Evolutionary conservation across 1,140 invertebrate species (phyloP), one percentile per base, ranked within the genome.

Genomic region (Leptinotarsa undecemlineata): DNA sequence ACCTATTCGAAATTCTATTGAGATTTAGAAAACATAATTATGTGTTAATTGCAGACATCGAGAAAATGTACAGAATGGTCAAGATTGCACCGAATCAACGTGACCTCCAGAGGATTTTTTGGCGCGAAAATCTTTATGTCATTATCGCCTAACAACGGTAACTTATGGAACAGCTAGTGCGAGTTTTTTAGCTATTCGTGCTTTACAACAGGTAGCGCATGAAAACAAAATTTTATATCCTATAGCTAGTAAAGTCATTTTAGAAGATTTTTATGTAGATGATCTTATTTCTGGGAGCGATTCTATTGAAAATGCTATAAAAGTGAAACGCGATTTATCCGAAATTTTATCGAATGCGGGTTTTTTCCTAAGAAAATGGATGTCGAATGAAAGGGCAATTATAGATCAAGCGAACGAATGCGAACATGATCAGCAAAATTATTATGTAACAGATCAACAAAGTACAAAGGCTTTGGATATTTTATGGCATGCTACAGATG

Each of bases 181-280:
- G 17, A 79, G 84, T 0, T 87, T 79, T 77, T 74, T 84, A 48
- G 82, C 85, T 3, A 85, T 78, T 11, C 71, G 83, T 48, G 79
- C 74, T 67, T 73, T 79, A 42, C 68, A 69, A 82, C n/a, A 77
- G 82, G 21, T 82, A 82, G 80, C 72, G 82, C 3, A 81, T 78
- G 2, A 72, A 23, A 61, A 83, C 84, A 69, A 75, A 80, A 73
- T 75, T 51, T 26, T 5, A 1, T 83, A 75, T 81, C 81, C 85
- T 47, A n/a, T 61, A 15, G 82, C 78, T 78, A n/a, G 73, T 79
- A 74, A 74, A 78, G 74, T 84, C 26, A 78, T 85, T 6, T 11
- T 67, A 60, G 72, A 74, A 20, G 82, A 85, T 78, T 86, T 85
- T 77, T 88, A 87, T 76, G 83, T 88, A 1, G 86, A 88, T 68